Evolutionary conservation across 2,797 vertebrate genomes (phyloP), one percentile per base, ranked within the genome.

Genomic region (Sebastes variabilis): DNA sequence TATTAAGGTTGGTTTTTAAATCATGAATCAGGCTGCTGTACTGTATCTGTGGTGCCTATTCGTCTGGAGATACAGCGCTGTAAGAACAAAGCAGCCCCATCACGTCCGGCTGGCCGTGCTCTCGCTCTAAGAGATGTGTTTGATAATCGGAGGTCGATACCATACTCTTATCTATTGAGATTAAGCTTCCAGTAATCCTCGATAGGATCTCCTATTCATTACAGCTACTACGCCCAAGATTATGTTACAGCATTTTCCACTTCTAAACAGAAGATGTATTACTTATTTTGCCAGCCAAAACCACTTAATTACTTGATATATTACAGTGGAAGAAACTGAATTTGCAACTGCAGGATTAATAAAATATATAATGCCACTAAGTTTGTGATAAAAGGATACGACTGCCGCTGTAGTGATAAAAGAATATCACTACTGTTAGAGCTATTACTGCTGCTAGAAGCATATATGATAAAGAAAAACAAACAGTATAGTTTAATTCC

Each of bases 1-100:
- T 88, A 84, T 85, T 87, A 90, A 89, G 80, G 54, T 34, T 16
- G 10, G 1, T 77, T 89, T 81, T 87, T 91, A 88, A 88, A 87
- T 87, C n/a, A 56, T 71, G 59, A 85, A 71, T 79, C 66, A 25
- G 60, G n/a, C 67, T 38, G 71, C 80, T 46, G 14, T 46, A 18
- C 42, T 52, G 49, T 77, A 8, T 71, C 64, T 60, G 56, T 58
- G 67, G 56, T 58, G 65, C 25, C 61, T 80, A n/a, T 72, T 82
- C 30, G 6, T 81, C 55, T 73, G 73, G n/a, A 73, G 76, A 62
- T 70, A 62, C 67, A 69, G 54, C 36, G 59, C 70, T 67, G 65
- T 76, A 68, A 75, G 67, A 82, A 82, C 75, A 80, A 81, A 84
- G 77, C 64, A 22, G 62, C 66, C 24, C 69, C 66, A 76, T 82